Conservation (phyloP, 1,140 invertebrate genomes). For the Adoxophyes honmai region DNA sequence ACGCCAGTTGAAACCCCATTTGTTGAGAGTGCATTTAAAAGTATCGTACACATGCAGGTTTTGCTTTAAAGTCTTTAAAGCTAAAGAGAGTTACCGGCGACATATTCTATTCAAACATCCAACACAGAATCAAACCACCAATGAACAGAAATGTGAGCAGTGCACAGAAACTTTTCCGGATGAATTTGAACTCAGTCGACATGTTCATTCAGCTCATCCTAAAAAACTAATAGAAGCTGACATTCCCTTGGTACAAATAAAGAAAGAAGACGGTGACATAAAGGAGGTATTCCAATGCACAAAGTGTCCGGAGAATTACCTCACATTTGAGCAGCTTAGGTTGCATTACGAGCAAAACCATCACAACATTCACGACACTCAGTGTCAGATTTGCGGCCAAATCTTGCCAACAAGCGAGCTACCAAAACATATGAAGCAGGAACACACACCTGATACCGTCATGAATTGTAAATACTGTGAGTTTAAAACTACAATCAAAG, state of each 20-base stretch:
- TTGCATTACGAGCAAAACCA: conserved; percentile 56
- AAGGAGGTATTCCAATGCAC: conserved; percentile 54
- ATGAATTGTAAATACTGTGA: conserved; percentile 58
- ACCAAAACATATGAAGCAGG: conserved; percentile 57
- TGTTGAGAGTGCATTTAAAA: conserved; percentile 63
- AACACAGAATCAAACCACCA: conserved; percentile 19
- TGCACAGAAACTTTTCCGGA: conserved; percentile 49
- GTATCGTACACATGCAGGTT: conserved; percentile 56
- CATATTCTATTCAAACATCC: conserved; percentile 60
- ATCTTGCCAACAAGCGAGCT: conserved; percentile 45
- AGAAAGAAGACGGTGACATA: conserved; percentile 52
- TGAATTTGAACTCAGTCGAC: conserved; percentile 58
- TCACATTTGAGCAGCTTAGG: conserved; percentile 48
- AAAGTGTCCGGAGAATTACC: conserved; percentile 51
- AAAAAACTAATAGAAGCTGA: conserved; percentile 18
- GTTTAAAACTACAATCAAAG: conserved; percentile 44
- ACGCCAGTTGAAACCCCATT: conserved; percentile 59
- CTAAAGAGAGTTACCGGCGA: conserved; percentile 60
- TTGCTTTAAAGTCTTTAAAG: conserved; percentile 62
- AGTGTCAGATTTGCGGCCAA: conserved; percentile 67
- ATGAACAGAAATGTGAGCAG: conserved; percentile 51
- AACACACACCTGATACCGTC: conserved; percentile 36
- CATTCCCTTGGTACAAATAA: conserved; percentile 27
- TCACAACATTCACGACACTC: conserved; percentile 41
- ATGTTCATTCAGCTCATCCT: conserved; percentile 46